These are phyloP conservation scores for Drosophila paulistorum DNA, from an alignment of 1,140 invertebrate genomes.

Conservation along the genomic window DNA sequence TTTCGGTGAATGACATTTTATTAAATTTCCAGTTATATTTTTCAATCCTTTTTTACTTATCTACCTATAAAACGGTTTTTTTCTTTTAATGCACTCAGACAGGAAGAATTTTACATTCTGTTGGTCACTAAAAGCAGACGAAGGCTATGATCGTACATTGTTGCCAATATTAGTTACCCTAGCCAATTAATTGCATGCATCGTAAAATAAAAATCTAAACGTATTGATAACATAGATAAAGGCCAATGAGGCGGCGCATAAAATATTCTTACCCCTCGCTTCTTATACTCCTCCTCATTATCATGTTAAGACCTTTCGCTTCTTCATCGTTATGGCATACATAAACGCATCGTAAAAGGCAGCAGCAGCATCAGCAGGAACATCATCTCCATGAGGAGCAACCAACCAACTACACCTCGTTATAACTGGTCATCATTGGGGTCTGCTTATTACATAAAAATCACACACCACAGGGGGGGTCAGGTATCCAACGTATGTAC, in stretches of 20 bases:
- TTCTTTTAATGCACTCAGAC: neutral
- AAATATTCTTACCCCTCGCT: slow-evolving; percentile 21
- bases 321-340: slow-evolving; percentile 34
- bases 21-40: neutral
- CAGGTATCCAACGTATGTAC: slow-evolving; percentile 20
- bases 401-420: slow-evolving; percentile 34
- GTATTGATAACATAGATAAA: slow-evolving; percentile 77
- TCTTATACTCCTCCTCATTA: neutral
- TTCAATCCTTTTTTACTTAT: no score
- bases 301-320: neutral
- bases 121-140: neutral
- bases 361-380: slow-evolving; percentile 18
- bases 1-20: no score
- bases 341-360: slow-evolving; percentile 73
- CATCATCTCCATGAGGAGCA: no score
- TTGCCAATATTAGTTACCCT: slow-evolving; percentile 69
- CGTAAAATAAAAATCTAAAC: slow-evolving; percentile 69
- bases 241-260: slow-evolving; percentile 43
- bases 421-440: slow-evolving; percentile 60
- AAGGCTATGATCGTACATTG: slow-evolving; percentile 45
- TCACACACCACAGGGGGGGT: slow-evolving; percentile 65
- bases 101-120: neutral
- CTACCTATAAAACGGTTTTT: slow-evolving; percentile 2
- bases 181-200: slow-evolving; percentile 66
- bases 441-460: slow-evolving; percentile 60